A percentile compares a stretch with the other conserved stretches of the same genome.
Conservation (phyloP, 2,888 invertebrate genomes). For the Dicyrtoma fusca region DNA sequence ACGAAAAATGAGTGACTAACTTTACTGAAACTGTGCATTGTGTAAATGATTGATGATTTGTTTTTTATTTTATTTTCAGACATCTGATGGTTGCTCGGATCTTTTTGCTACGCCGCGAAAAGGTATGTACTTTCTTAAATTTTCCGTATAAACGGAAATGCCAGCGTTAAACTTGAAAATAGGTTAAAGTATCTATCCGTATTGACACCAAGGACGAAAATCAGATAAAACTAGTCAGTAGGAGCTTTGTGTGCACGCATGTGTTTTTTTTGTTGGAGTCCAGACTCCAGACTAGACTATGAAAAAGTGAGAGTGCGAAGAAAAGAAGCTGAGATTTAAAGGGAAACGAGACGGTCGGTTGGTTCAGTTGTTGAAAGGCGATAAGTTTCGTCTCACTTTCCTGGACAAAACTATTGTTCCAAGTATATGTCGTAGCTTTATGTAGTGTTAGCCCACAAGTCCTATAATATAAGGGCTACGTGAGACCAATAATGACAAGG, state of each 20-base stretch:
- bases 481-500: no score
- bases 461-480: no score
- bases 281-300: not conserved
- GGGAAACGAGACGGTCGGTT: constrained; percentile 33
- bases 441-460: no score
- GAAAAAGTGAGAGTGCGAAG: not conserved
- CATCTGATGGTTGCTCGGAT: constrained; percentile 76
- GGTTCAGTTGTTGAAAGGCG: constrained; percentile 36
- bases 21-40: no score
- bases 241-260: constrained; percentile 13
- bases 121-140: constrained; percentile 60
- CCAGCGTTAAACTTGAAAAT: not conserved
- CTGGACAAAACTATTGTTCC: constrained; percentile 39
- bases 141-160: not conserved
- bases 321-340: constrained; percentile 26
- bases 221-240: no score
- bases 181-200: no score
- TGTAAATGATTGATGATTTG: not conserved
- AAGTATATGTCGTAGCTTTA: no score
- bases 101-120: constrained; percentile 69
- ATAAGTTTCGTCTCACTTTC: constrained; percentile 39
- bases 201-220: no score
- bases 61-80: constrained; percentile 62
- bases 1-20: no score
- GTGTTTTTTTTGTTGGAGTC: not conserved